A percentile compares a stretch with the other conserved stretches of the same genome.
Evolutionary conservation across 2,888 invertebrate genomes (phyloP).

Genomic region (Cephus pygmeus): DNA sequence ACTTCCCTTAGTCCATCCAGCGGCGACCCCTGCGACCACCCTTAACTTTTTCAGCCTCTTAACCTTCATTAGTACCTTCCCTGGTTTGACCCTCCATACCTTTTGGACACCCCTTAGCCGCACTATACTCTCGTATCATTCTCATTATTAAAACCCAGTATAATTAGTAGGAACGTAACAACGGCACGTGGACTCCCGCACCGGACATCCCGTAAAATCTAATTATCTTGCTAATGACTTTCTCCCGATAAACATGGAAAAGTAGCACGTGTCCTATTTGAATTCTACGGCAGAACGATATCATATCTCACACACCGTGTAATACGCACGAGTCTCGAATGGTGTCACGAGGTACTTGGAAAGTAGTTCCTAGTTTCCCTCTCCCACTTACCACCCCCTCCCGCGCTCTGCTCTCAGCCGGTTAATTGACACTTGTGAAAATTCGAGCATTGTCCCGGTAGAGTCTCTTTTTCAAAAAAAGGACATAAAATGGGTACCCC

Average conservation of each 20-base stretch:
- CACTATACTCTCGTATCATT: neutral
- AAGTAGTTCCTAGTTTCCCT: neutral
- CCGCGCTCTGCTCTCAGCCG: no score
- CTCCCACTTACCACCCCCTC: neutral
- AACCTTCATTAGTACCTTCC: neutral
- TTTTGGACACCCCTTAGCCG: neutral
- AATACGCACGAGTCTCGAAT: neutral
- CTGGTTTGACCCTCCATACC: neutral
- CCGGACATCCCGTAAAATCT: neutral
- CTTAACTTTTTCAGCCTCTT: no score
- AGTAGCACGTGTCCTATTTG: neutral
- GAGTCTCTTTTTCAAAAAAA: neutral
- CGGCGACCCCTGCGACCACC: slow-evolving; percentile 11
- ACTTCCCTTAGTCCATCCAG: slow-evolving; percentile 41
- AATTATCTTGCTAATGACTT: neutral
- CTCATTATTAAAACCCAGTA: neutral
- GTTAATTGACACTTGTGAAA: neutral
- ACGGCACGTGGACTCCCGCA: neutral
- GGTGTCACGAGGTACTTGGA: neutral
- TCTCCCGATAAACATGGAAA: neutral
- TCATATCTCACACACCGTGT: neutral
- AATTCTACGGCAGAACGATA: neutral
- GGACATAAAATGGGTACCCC: neutral
- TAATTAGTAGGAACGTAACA: neutral
- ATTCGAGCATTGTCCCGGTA: neutral